Evolutionary conservation across 1,140 invertebrate species (phyloP).

Genomic region (Mizuhopecten yessoensis): DNA sequence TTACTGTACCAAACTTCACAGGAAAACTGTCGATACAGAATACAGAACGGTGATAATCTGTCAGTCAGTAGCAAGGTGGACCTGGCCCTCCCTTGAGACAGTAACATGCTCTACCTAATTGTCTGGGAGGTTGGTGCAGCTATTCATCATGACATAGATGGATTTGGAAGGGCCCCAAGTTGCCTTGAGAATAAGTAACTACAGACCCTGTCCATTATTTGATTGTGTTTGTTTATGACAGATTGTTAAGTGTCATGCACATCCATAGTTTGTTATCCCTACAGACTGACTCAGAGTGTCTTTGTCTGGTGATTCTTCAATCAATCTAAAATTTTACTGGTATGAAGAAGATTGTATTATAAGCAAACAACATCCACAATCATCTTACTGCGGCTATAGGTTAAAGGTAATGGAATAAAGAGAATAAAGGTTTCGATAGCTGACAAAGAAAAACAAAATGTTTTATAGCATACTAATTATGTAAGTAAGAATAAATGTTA

Average conservation of each 20-base stretch:
- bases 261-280: neutral
- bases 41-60: too few species aligned
- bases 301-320: neutral
- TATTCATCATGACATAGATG: conserved; percentile 20
- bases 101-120: neutral
- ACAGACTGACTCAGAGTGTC: neutral
- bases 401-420: neutral
- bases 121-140: neutral
- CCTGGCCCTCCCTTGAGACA: neutral
- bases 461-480: too few species aligned
- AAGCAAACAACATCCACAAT: too few species aligned
- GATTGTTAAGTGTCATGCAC: neutral
- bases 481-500: too few species aligned
- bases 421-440: too few species aligned
- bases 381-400: too few species aligned
- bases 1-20: too few species aligned
- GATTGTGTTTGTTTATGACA: neutral
- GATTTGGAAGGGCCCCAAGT: neutral
- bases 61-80: neutral
- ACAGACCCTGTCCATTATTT: neutral
- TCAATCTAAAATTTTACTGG: neutral
- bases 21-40: too few species aligned
- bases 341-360: neutral
- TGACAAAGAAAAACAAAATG: too few species aligned
- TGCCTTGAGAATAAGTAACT: neutral